Evolutionary conservation across 2,888 invertebrate genomes (phyloP).

Genomic region (Teleiodes luculella): DNA sequence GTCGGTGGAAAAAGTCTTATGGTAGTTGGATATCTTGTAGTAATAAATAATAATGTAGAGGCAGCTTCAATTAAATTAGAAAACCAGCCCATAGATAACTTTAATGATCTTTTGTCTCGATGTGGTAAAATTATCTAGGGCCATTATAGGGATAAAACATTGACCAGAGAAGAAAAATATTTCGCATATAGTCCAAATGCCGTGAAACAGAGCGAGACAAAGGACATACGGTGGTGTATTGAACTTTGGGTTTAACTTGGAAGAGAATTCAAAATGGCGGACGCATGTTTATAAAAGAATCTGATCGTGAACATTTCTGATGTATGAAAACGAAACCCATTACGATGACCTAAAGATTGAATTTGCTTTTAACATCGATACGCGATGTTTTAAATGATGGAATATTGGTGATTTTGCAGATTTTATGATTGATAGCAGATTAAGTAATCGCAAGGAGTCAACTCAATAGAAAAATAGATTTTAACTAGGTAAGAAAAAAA

Average conservation of each 20-base stretch:
- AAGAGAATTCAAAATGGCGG: slow-evolving; percentile 25
- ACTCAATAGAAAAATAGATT: too few relatives aligned
- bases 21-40: too few relatives aligned
- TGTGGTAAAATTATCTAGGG: background rate
- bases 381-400: too few relatives aligned
- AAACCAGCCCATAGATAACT: too few relatives aligned
- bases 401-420: too few relatives aligned
- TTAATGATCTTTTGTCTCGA: background rate
- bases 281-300: background rate
- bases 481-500: too few relatives aligned
- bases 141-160: background rate
- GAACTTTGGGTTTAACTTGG: background rate
- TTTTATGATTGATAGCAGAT: too few relatives aligned
- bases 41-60: too few relatives aligned
- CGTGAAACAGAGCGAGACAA: background rate
- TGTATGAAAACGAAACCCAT: background rate
- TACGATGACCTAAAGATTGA: background rate
- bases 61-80: too few relatives aligned
- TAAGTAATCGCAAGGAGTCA: too few relatives aligned
- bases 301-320: background rate
- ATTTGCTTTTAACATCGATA: too few relatives aligned
- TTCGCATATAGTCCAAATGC: background rate
- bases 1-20: too few relatives aligned
- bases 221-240: background rate
- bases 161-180: background rate